These are phyloP conservation scores for Stigmatopora nigra DNA, from an alignment of 2,113 vertebrate species.

Conservation along the genomic window DNA sequence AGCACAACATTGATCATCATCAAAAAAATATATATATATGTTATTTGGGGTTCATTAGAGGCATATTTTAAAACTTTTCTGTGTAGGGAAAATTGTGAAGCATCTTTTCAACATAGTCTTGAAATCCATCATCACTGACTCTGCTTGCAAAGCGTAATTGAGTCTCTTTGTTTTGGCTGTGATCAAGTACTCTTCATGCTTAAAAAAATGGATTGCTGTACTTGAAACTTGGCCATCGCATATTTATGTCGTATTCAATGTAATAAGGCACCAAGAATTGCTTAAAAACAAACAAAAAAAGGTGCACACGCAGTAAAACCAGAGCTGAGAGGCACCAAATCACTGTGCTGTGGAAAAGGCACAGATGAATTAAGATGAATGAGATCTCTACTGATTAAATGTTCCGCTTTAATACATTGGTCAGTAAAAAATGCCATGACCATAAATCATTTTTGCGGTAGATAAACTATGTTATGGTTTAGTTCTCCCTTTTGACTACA, in stretches of 20 bases:
- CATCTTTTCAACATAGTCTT: neutral
- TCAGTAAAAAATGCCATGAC: slow-evolving; percentile 9
- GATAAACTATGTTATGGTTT: slow-evolving; percentile 16
- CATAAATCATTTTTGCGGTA: slow-evolving; percentile 15
- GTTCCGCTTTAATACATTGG: slow-evolving; percentile 16
- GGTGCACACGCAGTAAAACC: neutral
- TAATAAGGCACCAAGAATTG: neutral
- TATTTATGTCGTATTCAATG: slow-evolving; percentile 22
- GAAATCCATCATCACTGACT: slow-evolving; percentile 6
- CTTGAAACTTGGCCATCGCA: neutral
- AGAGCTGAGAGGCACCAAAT: slow-evolving; percentile 11
- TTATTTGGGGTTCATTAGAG: no score
- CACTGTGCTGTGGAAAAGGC: slow-evolving; percentile 34
- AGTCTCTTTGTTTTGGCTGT: neutral
- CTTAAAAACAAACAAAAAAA: neutral
- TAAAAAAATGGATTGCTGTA: slow-evolving; percentile 14
- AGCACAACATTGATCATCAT: neutral
- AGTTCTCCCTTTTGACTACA: neutral
- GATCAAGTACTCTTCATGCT: neutral
- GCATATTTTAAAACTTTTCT: no score
- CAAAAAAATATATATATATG: neutral
- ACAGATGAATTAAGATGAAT: slow-evolving; percentile 26
- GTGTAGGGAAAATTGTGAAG: neutral
- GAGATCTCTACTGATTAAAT: slow-evolving; percentile 28
- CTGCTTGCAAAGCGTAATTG: slow-evolving; percentile 1